phyloP scores from a whole-genome alignment of 2,797 vertebrate species.

The Harpagifer antarcticus region DNA sequence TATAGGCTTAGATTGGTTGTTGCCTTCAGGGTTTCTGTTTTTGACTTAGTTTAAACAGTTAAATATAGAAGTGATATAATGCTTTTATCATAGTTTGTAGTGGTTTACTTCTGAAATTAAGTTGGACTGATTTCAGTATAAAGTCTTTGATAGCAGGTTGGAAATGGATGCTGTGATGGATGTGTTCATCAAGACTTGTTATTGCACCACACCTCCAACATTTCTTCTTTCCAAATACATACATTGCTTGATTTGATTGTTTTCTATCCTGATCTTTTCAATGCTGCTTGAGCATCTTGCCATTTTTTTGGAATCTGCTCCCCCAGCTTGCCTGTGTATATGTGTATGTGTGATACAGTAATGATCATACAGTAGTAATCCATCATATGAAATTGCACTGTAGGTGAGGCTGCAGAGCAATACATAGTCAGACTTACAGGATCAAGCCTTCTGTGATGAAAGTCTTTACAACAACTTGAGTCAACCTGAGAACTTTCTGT shows the following conservation, averaged over 20 bases:
- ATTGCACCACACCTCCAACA: background rate
- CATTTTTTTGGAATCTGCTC: background rate
- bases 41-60: no score
- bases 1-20: background rate
- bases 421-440: background rate
- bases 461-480: background rate
- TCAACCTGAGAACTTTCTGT: no score
- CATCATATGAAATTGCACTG: constrained; percentile 23
- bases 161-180: background rate
- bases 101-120: background rate
- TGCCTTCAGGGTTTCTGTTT: background rate
- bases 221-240: background rate
- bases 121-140: background rate
- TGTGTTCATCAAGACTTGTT: constrained; percentile 4
- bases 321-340: background rate
- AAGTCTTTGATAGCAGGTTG: background rate
- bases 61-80: constrained; percentile 4
- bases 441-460: background rate
- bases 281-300: background rate
- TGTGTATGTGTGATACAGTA: background rate
- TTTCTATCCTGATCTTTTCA: background rate
- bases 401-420: background rate
- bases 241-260: background rate
- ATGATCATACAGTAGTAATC: constrained; percentile 7
- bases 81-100: background rate